Percentiles rank a stretch among this genome's conserved stretches.
Conservation (phyloP, 2,113 vertebrate species). For the Ursus arctos region DNA sequence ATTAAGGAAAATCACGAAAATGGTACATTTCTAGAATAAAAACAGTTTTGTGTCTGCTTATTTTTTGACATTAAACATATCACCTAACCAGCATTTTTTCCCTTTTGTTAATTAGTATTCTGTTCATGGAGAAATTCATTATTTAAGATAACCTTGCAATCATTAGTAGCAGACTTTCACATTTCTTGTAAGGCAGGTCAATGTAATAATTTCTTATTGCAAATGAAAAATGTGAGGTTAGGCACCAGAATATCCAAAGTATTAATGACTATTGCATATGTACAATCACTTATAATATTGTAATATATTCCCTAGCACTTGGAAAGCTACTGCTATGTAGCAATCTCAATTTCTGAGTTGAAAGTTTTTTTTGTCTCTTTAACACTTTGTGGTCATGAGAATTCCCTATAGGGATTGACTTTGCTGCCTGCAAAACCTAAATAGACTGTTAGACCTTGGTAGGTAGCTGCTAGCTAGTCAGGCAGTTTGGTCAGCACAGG, state of each 20-base stretch:
- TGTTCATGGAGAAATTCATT: constrained; percentile 59
- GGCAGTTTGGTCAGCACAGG: not conserved
- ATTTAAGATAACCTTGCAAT: constrained; percentile 68
- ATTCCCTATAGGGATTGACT: not conserved
- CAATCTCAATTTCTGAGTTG: not conserved
- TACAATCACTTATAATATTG: constrained; percentile 13
- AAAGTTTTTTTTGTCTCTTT: constrained; percentile 32
- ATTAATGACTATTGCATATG: constrained; percentile 58
- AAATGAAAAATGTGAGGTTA: constrained; percentile 69
- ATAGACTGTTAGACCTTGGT: not conserved
- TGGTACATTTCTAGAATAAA: constrained; percentile 52
- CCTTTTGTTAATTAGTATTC: constrained; percentile 66
- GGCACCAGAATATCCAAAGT: constrained; percentile 42
- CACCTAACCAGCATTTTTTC: not conserved
- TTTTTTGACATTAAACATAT: constrained; percentile 6
- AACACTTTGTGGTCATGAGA: not conserved
- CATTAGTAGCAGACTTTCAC: constrained; percentile 51
- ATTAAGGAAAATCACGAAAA: constrained; percentile 50
- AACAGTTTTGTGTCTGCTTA: not conserved
- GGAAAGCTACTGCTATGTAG: not conserved
- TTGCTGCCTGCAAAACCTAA: not conserved
- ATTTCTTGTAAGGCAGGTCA: constrained; percentile 64
- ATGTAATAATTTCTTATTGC: constrained; percentile 68
- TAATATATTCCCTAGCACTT: constrained; percentile 47
- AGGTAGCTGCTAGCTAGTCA: not conserved